Evolutionary conservation across 2,888 invertebrate species (phyloP), one percentile per base, ranked within the genome.

Genomic region (Hypena proboscidalis): DNA sequence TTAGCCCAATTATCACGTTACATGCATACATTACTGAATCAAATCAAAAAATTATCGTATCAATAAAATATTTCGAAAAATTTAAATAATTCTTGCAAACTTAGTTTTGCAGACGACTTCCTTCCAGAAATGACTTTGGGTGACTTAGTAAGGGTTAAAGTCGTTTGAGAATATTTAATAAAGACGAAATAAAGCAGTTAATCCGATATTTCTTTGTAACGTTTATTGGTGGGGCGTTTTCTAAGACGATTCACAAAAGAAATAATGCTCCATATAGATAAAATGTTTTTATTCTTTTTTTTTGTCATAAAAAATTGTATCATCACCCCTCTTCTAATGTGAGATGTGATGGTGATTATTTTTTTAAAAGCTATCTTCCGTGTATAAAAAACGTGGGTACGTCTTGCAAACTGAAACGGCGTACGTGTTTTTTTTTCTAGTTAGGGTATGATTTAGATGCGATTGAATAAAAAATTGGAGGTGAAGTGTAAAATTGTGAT

Each of bases 361-460:
- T 79, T 77, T 67, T 63, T 63, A 52, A 64, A 58, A 37, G 56
- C 51, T 54, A 27, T 70, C 67, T 73, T 67, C 59, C 58, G 62
- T 55, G 56, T 58, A 70, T 65, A 80, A 85, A 86, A 85, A 85
- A 80, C 85, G 86, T 88, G 88, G 85, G 85, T 85, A 82, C 69
- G 57, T 57, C 48, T 58, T 41, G 26, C 9, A 14, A 44, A 49
- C 42, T 37, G 56, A 51, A 59, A 56, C 47, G 39, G 22, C 33
- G 38, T 43, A 22, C 48, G 41, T 37, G 29, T 6, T 37, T 47
- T 47, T 63, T 50, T 43, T 34, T 33, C 45, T 42, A 47, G 50
- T 69, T 64, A 48, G 36, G 31, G 42, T 60, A 60, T 73, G 66
- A 74, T 77, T 74, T 70, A 71, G 58, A 63, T 58, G 32, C n/a